Evolutionary conservation across 2,113 vertebrate species (phyloP).

Genomic region (Nothocercus julius): DNA sequence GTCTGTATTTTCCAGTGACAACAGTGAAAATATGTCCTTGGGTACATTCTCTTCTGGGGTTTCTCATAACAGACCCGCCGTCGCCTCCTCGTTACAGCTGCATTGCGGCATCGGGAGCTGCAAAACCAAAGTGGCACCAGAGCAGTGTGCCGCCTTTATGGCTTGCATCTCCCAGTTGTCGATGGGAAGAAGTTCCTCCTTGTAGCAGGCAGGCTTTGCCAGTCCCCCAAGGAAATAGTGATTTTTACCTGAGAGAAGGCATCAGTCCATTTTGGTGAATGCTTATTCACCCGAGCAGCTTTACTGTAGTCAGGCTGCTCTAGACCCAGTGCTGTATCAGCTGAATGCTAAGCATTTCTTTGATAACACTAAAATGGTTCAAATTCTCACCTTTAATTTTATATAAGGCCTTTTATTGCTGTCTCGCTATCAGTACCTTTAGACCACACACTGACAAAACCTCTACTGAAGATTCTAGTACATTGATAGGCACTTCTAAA

Average conservation of each 20-base stretch:
- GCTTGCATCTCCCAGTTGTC: neutral
- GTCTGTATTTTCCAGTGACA: no score
- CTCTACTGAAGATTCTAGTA: neutral
- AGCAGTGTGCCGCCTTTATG: neutral
- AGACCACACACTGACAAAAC: neutral
- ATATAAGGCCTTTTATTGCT: rapidly evolving
- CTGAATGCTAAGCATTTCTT: neutral
- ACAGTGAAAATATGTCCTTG: no score
- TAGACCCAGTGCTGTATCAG: neutral
- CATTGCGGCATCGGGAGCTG: neutral
- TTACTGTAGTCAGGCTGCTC: neutral
- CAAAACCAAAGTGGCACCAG: neutral
- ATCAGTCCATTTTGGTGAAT: rapidly evolving
- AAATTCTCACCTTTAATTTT: neutral
- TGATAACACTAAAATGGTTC: neutral
- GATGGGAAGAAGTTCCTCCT: neutral
- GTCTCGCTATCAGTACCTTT: rapidly evolving
- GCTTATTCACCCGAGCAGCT: neutral
- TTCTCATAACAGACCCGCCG: no score
- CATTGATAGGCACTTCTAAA: neutral
- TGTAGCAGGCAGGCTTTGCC: neutral
- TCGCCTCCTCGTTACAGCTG: neutral
- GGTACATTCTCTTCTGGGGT: no score
- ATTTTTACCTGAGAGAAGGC: neutral
- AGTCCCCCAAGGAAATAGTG: neutral